Evolutionary conservation across 2,888 invertebrate species (phyloP), one percentile per base, ranked within the genome.

Genomic region (Apodemia hepburni): DNA sequence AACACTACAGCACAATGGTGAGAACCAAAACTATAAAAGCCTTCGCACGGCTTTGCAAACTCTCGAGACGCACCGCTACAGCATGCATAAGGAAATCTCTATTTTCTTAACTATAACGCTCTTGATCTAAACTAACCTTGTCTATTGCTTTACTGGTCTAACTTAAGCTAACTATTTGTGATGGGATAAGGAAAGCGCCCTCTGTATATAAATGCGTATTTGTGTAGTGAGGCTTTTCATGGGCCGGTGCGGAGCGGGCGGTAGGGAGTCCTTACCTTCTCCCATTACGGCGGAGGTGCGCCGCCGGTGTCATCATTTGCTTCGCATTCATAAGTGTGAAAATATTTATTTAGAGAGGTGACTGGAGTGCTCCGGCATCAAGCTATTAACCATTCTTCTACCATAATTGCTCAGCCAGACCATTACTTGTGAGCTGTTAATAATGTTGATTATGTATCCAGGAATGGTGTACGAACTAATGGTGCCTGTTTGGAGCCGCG

Each of bases 111-210:
- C 58, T 58, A 78, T 75, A 75, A 88, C 87, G 84, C 76, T 86
- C 87, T 54, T 91, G 71, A 89, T 81, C 78, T 75, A 79, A 71
- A 80, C 80, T 92, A 90, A 92, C 82, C 72, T 70, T 72, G 75
- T 77, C 81, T 89, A 91, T 90, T 78, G 92, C 92, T 92, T 92
- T 75, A 81, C 82, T 85, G 76, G 82, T 82, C 82, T 86, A 84
- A 89, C 85, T 73, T 73, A 81, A 84, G 81, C 80, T 76, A 74
- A 79, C 82, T 76, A 45, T 75, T 85, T 88, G 93, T 93, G 93
- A 94, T 94, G 94, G 94, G 94, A 94, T 94, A 94, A 94, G 94
- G 94, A 94, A 94, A 94, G 93, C 93, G 94, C 94, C 94, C 94
- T 94, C 94, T 83, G 80, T 84, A 80, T 85, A 79, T 76, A 81